Conservation (phyloP, 2,113 vertebrate genomes). For the Pimephales promelas region DNA sequence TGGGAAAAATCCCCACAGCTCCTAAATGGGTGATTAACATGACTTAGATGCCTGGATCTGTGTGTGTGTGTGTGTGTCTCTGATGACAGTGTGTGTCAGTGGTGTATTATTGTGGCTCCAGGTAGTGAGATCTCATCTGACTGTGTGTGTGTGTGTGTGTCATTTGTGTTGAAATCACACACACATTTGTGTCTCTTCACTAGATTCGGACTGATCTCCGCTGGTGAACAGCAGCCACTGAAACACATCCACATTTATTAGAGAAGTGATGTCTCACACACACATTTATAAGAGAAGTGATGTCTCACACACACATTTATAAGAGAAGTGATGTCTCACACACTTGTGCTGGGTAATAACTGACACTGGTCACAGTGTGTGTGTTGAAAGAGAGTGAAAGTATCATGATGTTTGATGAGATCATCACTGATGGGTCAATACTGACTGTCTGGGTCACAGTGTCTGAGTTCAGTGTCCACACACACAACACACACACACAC, state of each 20-base stretch:
- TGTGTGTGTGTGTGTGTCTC: constrained; percentile 33
- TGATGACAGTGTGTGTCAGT: constrained; percentile 58
- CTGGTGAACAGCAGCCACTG: not conserved
- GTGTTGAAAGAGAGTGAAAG: not conserved
- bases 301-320: no score
- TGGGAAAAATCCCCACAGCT: constrained; percentile 44
- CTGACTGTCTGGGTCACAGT: not conserved
- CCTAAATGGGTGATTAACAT: constrained; percentile 48
- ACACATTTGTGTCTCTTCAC: not conserved
- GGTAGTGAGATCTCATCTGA: constrained; percentile 48
- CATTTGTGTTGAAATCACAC: constrained; percentile 52
- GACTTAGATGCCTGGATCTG: constrained; percentile 32
- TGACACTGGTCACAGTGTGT: no score
- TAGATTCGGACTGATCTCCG: not conserved
- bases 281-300: no score
- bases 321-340: no score
- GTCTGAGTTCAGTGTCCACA: no score
- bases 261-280: not conserved
- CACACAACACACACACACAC: no score
- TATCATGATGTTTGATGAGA: not conserved
- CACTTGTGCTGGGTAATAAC: no score
- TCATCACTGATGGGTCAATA: not conserved
- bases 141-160: constrained; percentile 46
- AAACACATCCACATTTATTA: not conserved
- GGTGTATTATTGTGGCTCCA: constrained; percentile 59